These are phyloP conservation scores for Sebastiscus tertius DNA, from an alignment of 2,797 vertebrate species.

Conservation along the genomic window DNA sequence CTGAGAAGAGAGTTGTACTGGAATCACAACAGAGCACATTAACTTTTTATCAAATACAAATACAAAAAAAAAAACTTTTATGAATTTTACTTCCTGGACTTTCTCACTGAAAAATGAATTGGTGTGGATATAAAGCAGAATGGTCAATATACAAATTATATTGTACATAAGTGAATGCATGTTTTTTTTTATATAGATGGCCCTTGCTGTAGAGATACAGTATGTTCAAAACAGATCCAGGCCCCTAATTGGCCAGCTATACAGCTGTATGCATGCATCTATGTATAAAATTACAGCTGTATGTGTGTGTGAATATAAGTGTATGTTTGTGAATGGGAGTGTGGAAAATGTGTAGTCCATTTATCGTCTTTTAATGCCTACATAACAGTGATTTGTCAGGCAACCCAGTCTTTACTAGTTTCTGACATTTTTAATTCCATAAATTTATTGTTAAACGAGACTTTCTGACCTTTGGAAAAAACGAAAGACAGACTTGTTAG, in stretches of 20 bases:
- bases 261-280: conserved; percentile 23
- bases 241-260: conserved; percentile 45
- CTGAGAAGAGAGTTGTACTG: conserved; percentile 46
- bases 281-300: conserved; percentile 22
- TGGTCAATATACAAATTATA: conserved; percentile 63
- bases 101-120: conserved; percentile 51
- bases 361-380: conserved; percentile 42
- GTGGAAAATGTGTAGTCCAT: conserved; percentile 33
- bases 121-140: conserved; percentile 42
- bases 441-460: neutral
- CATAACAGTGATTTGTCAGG: conserved; percentile 6
- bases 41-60: conserved; percentile 70
- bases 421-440: conserved; percentile 15
- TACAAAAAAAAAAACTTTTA: conserved; percentile 34
- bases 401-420: neutral
- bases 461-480: neutral
- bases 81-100: conserved; percentile 69
- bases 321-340: conserved; percentile 34
- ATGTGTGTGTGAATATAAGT: conserved; percentile 17
- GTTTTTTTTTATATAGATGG: conserved; percentile 42
- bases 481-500: neutral
- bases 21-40: conserved; percentile 63
- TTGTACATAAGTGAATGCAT: conserved; percentile 81
- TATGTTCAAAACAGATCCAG: conserved; percentile 48
- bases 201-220: conserved; percentile 51